Conservation (phyloP, 2,888 invertebrate genomes). For the Automeris io region DNA sequence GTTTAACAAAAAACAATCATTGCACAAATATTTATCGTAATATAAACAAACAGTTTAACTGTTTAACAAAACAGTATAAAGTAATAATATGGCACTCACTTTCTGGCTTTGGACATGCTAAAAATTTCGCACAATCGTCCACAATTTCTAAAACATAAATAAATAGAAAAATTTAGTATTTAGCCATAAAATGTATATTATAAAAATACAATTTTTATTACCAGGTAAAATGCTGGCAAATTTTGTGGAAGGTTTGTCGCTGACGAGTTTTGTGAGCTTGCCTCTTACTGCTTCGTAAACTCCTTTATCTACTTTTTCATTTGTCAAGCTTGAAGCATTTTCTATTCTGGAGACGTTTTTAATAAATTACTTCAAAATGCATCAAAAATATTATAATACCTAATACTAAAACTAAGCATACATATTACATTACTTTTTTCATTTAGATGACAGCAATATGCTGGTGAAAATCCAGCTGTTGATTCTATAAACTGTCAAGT, state of each 20-base stretch:
- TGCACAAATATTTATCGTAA: neutral
- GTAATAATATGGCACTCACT: constrained; percentile 30
- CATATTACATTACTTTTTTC: no score
- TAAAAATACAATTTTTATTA: constrained; percentile 19
- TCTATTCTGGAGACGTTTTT: constrained; percentile 30
- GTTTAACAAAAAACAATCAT: constrained; percentile 1
- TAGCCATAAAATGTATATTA: neutral
- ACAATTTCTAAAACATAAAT: constrained; percentile 33
- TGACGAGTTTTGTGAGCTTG: constrained; percentile 34
- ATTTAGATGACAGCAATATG: no score
- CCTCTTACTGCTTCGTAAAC: constrained; percentile 32
- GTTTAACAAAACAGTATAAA: no score
- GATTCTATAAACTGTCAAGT: no score
- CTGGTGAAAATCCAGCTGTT: no score
- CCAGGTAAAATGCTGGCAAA: constrained; percentile 36
- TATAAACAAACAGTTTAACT: neutral
- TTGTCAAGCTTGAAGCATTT: constrained; percentile 27
- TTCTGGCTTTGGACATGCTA: constrained; percentile 41
- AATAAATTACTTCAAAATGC: neutral
- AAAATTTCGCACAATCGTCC: constrained; percentile 45
- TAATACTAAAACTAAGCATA: no score
- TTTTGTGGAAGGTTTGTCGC: constrained; percentile 29
- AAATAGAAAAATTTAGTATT: neutral
- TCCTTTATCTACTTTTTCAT: constrained; percentile 39
- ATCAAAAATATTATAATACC: no score